Conservation (phyloP, 2,888 invertebrate genomes). For the Drosophila pseudotakahashii region DNA sequence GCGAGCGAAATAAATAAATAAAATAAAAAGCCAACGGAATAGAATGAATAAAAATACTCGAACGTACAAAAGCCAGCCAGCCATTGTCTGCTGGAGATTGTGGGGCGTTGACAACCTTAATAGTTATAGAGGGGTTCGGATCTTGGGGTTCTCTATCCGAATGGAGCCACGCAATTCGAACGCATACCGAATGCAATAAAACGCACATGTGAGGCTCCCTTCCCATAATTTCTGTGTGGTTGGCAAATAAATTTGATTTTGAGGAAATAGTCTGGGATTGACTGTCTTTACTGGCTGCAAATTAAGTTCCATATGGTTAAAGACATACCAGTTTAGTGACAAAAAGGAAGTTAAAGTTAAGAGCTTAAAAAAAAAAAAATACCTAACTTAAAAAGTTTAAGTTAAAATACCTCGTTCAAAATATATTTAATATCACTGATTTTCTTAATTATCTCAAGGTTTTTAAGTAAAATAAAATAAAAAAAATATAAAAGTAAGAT, state of each 20-base stretch:
- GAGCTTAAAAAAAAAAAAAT: no score
- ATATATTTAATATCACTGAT: neutral
- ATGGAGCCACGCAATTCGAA: constrained; percentile 56
- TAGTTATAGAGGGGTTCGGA: constrained; percentile 51
- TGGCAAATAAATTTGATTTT: constrained; percentile 78
- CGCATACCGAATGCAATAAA: constrained; percentile 70
- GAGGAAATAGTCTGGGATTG: constrained; percentile 67
- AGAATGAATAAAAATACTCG: constrained; percentile 75
- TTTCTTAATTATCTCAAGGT: neutral
- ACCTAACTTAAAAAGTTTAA: neutral
- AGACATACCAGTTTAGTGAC: neutral
- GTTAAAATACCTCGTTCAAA: neutral
- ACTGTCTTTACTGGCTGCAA: constrained; percentile 44
- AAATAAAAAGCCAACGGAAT: constrained; percentile 64
- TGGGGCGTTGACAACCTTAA: constrained; percentile 72
- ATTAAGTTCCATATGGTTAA: constrained; percentile 5
- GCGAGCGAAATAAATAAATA: constrained; percentile 64
- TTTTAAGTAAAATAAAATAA: neutral
- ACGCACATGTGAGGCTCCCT: constrained; percentile 63
- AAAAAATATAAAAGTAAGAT: neutral
- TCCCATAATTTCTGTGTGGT: constrained; percentile 74
- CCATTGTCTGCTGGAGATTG: constrained; percentile 15
- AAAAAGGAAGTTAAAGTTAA: neutral
- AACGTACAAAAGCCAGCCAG: constrained; percentile 62
- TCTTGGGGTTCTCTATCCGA: constrained; percentile 6